Evolutionary conservation across 2,888 invertebrate species (phyloP).

Genomic region (Epirrhoe alternata): DNA sequence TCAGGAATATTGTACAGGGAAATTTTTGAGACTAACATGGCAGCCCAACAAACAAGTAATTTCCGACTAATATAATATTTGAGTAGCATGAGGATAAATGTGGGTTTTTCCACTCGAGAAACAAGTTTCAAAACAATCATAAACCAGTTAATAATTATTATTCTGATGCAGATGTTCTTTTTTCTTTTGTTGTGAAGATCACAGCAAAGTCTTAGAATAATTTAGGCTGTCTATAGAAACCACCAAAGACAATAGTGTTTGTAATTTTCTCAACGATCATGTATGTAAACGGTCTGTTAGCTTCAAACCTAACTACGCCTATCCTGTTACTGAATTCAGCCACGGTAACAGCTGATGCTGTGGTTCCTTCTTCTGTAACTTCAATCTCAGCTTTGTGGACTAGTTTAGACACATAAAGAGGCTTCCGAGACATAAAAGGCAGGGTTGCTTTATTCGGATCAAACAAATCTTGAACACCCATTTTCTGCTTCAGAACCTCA

Average conservation of each 20-base stretch:
- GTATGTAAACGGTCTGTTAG: constrained; percentile 88
- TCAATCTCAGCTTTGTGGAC: constrained; percentile 90
- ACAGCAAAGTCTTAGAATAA: constrained; percentile 55
- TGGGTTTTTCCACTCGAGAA: constrained; percentile 27
- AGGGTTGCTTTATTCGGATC: constrained; percentile 63
- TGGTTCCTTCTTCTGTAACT: constrained; percentile 90
- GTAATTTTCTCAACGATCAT: constrained; percentile 87
- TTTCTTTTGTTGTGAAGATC: constrained; percentile 12
- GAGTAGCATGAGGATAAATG: constrained; percentile 15
- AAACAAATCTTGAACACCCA: constrained; percentile 86
- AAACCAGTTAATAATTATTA: constrained; percentile 13
- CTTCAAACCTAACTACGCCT: constrained; percentile 84
- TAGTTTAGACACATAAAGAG: constrained; percentile 84
- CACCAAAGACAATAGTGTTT: constrained; percentile 77
- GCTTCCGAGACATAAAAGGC: constrained; percentile 77
- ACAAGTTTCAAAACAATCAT: constrained; percentile 29
- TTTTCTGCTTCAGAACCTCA: constrained; percentile 68
- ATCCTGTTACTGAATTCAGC: constrained; percentile 81
- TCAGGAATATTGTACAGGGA: neutral
- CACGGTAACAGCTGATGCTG: constrained; percentile 86
- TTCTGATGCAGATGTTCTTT: constrained; percentile 6
- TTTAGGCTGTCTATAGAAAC: constrained; percentile 68
- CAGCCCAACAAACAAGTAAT: constrained; percentile 18
- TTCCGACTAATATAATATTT: constrained; percentile 14
- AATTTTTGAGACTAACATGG: constrained; percentile 10